Evolutionary conservation across 2,888 invertebrate genomes (phyloP).

Genomic region (Argyresthia goedartella): DNA sequence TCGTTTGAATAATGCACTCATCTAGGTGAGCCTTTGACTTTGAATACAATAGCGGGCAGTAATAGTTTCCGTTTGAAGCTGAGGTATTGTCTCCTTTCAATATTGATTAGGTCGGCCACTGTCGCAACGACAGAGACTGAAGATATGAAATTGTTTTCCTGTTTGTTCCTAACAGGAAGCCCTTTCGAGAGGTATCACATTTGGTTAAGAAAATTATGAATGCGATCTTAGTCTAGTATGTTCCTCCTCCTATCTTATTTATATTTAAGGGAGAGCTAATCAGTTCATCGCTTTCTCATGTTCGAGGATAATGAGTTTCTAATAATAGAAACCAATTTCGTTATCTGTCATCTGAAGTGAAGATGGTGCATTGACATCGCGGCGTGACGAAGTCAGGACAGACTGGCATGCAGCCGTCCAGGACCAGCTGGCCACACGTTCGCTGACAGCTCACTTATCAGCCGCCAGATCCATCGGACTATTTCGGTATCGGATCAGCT

Average conservation of each 20-base stretch:
- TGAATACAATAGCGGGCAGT: conserved; percentile 60
- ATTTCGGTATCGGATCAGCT: conserved; percentile 35
- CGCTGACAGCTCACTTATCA: conserved; percentile 23
- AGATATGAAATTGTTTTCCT: conserved; percentile 8
- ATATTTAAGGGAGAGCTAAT: conserved; percentile 11
- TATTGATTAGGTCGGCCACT: conserved; percentile 61
- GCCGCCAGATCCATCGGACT: conserved; percentile 26
- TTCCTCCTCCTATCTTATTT: background rate
- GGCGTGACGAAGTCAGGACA: conserved; percentile 4
- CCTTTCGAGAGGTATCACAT: background rate
- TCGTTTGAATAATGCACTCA: conserved; percentile 61
- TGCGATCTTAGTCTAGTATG: background rate
- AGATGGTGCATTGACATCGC: too few species aligned
- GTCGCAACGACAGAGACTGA: conserved; percentile 24
- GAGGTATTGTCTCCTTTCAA: conserved; percentile 60
- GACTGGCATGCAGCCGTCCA: background rate
- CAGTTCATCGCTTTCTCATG: conserved; percentile 39
- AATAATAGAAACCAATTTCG: conserved; percentile 36
- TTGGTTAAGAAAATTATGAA: too few species aligned
- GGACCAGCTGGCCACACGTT: background rate
- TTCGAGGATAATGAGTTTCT: conserved; percentile 35
- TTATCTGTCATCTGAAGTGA: conserved; percentile 38
- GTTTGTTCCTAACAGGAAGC: background rate
- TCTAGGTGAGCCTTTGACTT: conserved; percentile 53
- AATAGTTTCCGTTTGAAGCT: conserved; percentile 69